These are phyloP conservation scores for Agriopis leucophaearia DNA, from an alignment of 2,888 invertebrate genomes.

Conservation along the genomic window DNA sequence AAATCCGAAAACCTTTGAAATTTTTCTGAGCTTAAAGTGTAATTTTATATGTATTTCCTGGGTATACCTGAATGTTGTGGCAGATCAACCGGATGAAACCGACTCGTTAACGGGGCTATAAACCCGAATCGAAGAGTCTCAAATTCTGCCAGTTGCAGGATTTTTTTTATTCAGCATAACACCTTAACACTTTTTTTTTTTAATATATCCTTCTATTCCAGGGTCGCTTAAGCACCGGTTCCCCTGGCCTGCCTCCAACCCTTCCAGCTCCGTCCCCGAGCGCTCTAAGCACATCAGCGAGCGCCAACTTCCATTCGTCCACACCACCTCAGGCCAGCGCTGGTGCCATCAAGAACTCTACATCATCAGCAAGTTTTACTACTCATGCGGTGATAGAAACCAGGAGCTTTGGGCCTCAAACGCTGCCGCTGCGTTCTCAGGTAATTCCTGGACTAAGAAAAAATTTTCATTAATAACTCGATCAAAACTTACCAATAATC, in stretches of 20 bases:
- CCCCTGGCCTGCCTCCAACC: slow-evolving; percentile 90
- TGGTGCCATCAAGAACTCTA: slow-evolving; percentile 84
- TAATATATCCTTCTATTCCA: slow-evolving; percentile 40
- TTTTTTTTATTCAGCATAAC: no score
- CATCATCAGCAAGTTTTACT: slow-evolving; percentile 87
- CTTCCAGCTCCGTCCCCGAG: slow-evolving; percentile 90
- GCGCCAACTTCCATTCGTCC: slow-evolving; percentile 86
- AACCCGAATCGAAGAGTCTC: no score
- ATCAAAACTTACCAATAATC: no score
- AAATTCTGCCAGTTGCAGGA: no score
- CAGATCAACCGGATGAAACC: no score
- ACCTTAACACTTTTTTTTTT: no score
- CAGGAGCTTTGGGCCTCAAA: slow-evolving; percentile 82
- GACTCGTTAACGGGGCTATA: no score
- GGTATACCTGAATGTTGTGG: no score
- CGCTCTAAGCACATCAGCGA: slow-evolving; percentile 88
- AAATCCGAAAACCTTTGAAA: no score
- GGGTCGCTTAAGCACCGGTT: slow-evolving; percentile 79
- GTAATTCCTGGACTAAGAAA: slow-evolving; percentile 51
- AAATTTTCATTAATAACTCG: background rate
- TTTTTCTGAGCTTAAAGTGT: no score
- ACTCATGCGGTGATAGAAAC: slow-evolving; percentile 81
- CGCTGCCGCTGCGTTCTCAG: slow-evolving; percentile 81
- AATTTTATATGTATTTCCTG: no score
- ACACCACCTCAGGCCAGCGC: slow-evolving; percentile 66